These are phyloP conservation scores for Cyclophora albipunctata DNA, from an alignment of 2,888 invertebrate genomes.

Conservation along the genomic window DNA sequence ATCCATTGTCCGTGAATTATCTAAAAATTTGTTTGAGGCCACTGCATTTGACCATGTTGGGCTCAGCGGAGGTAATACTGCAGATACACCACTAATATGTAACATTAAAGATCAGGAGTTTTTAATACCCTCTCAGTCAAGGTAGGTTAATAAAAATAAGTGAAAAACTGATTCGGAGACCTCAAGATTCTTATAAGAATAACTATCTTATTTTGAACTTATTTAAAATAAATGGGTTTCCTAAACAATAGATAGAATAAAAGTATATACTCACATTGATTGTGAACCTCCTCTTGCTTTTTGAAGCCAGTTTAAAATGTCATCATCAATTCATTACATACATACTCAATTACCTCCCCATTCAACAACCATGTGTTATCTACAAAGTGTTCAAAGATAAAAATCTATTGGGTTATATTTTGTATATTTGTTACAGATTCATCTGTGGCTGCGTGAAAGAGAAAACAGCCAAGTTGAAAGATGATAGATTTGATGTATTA, in stretches of 20 bases:
- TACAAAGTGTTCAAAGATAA: too few relatives aligned
- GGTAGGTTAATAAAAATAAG: slow-evolving; percentile 49
- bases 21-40: slow-evolving; percentile 41
- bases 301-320: too few relatives aligned
- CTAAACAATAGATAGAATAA: background rate
- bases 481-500: slow-evolving; percentile 83
- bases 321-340: too few relatives aligned
- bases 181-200: too few relatives aligned
- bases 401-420: too few relatives aligned
- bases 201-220: too few relatives aligned
- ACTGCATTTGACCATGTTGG: slow-evolving; percentile 40
- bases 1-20: slow-evolving; percentile 36
- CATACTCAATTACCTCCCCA: too few relatives aligned
- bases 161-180: background rate
- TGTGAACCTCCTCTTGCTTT: too few relatives aligned
- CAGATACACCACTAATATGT: slow-evolving; percentile 63
- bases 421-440: slow-evolving; percentile 67
- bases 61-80: slow-evolving; percentile 74
- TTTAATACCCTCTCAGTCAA: slow-evolving; percentile 79
- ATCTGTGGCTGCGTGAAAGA: slow-evolving; percentile 76
- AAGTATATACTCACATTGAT: too few relatives aligned
- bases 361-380: too few relatives aligned
- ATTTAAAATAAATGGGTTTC: background rate
- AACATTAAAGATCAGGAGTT: slow-evolving; percentile 62
- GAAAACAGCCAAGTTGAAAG: slow-evolving; percentile 58